phyloP scores from a whole-genome alignment of 2,888 invertebrate species.

The Amiota communis region DNA sequence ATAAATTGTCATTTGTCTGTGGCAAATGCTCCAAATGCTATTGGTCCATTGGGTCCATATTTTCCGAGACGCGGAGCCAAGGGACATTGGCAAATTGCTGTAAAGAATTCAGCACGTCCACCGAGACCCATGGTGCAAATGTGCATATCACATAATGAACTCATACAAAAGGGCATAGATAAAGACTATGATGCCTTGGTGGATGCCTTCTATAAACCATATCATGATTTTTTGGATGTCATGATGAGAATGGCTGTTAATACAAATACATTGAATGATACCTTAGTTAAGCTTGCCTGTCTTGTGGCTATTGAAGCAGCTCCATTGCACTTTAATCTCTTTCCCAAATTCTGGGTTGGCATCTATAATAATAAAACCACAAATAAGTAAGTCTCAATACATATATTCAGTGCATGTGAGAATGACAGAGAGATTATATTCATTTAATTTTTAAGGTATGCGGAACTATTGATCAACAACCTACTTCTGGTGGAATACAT shows the following conservation, averaged over 20 bases:
- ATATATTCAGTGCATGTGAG: too few species aligned
- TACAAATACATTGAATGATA: slow-evolving; percentile 89
- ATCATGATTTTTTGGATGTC: slow-evolving; percentile 91
- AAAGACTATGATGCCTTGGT: slow-evolving; percentile 84
- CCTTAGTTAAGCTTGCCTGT: slow-evolving; percentile 88
- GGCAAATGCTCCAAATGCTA: slow-evolving; percentile 81
- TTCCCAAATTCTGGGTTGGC: slow-evolving; percentile 94
- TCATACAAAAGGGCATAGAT: slow-evolving; percentile 80
- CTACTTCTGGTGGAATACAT: slow-evolving; percentile 91
- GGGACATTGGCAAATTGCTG: slow-evolving; percentile 75
- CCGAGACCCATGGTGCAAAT: slow-evolving; percentile 87
- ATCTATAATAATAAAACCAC: slow-evolving; percentile 78
- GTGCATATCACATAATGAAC: slow-evolving; percentile 84
- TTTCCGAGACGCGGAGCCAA: slow-evolving; percentile 82
- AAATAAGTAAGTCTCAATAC: slow-evolving; percentile 66
- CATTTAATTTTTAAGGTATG: too few species aligned
- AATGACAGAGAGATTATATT: too few species aligned
- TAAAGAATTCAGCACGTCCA: slow-evolving; percentile 81
- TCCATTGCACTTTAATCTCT: slow-evolving; percentile 89
- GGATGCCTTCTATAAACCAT: slow-evolving; percentile 86
- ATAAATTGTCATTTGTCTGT: slow-evolving; percentile 88
- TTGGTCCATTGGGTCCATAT: slow-evolving; percentile 82
- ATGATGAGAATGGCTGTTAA: slow-evolving; percentile 90
- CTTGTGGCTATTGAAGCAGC: slow-evolving; percentile 93
- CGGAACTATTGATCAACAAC: slow-evolving; percentile 86